Evolutionary conservation across 1,140 invertebrate genomes (phyloP).

Genomic region (Bombus consobrinus): DNA sequence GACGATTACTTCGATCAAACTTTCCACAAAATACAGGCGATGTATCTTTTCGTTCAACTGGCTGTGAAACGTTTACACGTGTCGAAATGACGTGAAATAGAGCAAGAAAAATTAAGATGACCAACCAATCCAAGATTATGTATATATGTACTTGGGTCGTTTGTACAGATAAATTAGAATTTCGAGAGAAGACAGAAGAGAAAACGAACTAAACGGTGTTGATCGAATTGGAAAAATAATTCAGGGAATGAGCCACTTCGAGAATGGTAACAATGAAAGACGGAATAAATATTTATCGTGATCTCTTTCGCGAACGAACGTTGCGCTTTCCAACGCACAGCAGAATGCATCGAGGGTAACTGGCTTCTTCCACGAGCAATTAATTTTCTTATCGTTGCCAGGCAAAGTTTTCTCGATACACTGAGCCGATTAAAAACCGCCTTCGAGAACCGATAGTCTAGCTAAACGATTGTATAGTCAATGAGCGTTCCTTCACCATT

Average conservation of each 20-base stretch:
- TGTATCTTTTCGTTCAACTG: background rate
- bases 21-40: background rate
- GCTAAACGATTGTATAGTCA: background rate
- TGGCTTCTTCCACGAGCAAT: background rate
- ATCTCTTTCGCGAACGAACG: background rate
- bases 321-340: background rate
- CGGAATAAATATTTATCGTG: slow-evolving; percentile 20
- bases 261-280: background rate
- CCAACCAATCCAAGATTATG: background rate
- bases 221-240: background rate
- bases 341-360: background rate
- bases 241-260: too few relatives aligned
- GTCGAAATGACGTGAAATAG: background rate
- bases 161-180: too few relatives aligned
- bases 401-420: background rate
- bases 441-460: background rate
- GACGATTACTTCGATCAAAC: background rate
- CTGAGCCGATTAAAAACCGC: background rate
- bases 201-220: background rate
- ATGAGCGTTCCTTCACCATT: background rate
- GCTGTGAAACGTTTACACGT: background rate
- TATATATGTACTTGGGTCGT: too few relatives aligned
- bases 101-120: background rate
- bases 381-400: slow-evolving; percentile 3
- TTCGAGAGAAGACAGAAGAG: background rate